phyloP scores from a whole-genome alignment of 2,113 vertebrate genomes.

The Psophia crepitans region DNA sequence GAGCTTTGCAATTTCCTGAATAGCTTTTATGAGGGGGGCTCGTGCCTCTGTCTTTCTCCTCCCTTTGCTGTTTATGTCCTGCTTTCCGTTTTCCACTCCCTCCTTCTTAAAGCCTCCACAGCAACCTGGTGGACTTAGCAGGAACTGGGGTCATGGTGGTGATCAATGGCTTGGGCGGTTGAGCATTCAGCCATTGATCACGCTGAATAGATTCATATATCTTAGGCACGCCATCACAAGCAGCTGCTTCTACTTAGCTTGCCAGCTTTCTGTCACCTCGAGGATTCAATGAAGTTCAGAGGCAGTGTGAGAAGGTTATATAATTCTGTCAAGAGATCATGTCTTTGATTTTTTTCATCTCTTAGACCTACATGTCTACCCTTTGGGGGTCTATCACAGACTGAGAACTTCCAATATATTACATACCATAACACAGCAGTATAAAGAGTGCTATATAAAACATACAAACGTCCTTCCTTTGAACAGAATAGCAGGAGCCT shows the following conservation, averaged over 20 bases:
- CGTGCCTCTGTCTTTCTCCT: background rate
- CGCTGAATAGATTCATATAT: background rate
- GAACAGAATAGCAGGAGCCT: constrained; percentile 49
- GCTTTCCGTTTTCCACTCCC: background rate
- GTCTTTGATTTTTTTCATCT: constrained; percentile 54
- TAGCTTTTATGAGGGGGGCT: background rate
- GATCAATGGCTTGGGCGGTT: constrained; percentile 29
- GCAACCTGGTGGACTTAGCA: constrained; percentile 10
- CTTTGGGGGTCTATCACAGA: constrained; percentile 46
- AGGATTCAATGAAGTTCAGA: constrained; percentile 42
- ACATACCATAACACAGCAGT: constrained; percentile 50
- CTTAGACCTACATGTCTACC: constrained; percentile 15
- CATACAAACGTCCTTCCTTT: constrained; percentile 40
- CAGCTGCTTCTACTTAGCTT: constrained; percentile 57
- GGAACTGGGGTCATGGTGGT: constrained; percentile 33
- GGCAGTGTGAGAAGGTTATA: constrained; percentile 36
- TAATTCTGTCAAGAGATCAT: constrained; percentile 55
- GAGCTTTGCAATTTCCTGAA: constrained; percentile 39
- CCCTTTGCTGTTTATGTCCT: background rate
- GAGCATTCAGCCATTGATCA: constrained; percentile 26
- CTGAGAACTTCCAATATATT: constrained; percentile 53
- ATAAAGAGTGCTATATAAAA: constrained; percentile 30
- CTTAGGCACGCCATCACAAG: background rate
- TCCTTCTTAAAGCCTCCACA: background rate
- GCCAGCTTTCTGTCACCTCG: constrained; percentile 28